Evolutionary conservation across 2,888 invertebrate species (phyloP).

Genomic region (Pogonocherus hispidulus): DNA sequence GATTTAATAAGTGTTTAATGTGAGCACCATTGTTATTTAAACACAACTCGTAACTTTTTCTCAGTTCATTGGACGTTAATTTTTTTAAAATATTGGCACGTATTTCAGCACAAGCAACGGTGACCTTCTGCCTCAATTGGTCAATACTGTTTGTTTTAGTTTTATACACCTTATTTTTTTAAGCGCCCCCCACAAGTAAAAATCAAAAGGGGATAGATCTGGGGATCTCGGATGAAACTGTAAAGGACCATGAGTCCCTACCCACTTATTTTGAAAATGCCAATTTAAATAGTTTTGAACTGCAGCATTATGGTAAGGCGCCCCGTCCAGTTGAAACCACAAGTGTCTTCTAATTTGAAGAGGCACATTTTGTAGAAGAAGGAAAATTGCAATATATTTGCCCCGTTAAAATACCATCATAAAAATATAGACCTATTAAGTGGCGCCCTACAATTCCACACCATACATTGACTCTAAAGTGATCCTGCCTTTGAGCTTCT

Average conservation of each 20-base stretch:
- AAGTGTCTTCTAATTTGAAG: background rate
- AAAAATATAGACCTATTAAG: constrained; percentile 21
- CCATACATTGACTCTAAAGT: constrained; percentile 11
- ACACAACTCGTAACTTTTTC: background rate
- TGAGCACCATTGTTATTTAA: background rate
- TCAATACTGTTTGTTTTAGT: background rate
- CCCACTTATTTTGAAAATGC: background rate
- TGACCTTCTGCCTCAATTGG: background rate
- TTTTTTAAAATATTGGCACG: background rate
- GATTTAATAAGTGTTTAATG: background rate
- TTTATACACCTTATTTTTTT: no score
- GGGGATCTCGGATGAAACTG: no score
- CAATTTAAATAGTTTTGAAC: background rate
- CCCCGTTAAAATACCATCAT: background rate
- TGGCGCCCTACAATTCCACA: constrained; percentile 14
- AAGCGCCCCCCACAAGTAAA: no score
- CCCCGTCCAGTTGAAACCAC: background rate
- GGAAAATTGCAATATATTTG: background rate
- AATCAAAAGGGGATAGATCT: no score
- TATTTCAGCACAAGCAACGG: background rate
- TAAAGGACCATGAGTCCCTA: no score
- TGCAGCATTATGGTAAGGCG: background rate
- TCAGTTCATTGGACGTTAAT: background rate
- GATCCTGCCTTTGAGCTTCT: constrained; percentile 10
- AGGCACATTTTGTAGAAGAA: background rate